A percentile compares a stretch with the other conserved stretches of the same genome.
Conservation (phyloP, 2,797 vertebrate genomes). For the Threskiornis aethiopicus region DNA sequence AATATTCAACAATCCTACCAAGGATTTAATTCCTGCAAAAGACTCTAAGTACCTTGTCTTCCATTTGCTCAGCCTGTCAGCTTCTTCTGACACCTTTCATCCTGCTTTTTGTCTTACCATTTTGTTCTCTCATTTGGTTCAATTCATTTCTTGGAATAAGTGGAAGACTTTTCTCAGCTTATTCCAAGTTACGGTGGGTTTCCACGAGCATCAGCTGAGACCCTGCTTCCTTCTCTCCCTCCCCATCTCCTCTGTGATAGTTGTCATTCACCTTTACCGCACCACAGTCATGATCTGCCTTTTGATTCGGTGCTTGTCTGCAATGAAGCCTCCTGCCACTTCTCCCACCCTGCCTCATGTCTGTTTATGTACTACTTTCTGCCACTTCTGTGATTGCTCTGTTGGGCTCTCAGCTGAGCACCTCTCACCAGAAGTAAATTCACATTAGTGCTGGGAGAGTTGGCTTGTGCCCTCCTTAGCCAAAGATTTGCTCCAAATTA, state of each 20-base stretch:
- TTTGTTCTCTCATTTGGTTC: background rate
- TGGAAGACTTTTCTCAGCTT: background rate
- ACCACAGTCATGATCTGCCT: background rate
- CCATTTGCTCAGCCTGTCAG: background rate
- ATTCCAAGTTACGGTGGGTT: background rate
- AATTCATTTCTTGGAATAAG: background rate
- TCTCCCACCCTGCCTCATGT: background rate
- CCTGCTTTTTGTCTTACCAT: background rate
- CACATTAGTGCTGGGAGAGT: background rate
- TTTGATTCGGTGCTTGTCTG: background rate
- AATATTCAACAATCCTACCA: background rate
- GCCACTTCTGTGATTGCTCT: background rate
- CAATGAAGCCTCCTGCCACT: background rate
- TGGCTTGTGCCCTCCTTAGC: background rate
- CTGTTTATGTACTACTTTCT: background rate
- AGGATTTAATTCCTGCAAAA: background rate
- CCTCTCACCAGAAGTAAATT: background rate
- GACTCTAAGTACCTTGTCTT: background rate
- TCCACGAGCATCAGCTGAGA: background rate
- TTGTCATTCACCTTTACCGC: background rate
- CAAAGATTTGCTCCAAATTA: background rate
- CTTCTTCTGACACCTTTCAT: background rate
- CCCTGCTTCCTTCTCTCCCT: background rate
- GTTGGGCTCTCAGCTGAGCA: background rate
- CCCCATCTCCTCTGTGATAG: background rate